Evolutionary conservation across 2,113 vertebrate species (phyloP), one percentile per base, ranked within the genome.

Genomic region (Cynoglossus semilaevis): DNA sequence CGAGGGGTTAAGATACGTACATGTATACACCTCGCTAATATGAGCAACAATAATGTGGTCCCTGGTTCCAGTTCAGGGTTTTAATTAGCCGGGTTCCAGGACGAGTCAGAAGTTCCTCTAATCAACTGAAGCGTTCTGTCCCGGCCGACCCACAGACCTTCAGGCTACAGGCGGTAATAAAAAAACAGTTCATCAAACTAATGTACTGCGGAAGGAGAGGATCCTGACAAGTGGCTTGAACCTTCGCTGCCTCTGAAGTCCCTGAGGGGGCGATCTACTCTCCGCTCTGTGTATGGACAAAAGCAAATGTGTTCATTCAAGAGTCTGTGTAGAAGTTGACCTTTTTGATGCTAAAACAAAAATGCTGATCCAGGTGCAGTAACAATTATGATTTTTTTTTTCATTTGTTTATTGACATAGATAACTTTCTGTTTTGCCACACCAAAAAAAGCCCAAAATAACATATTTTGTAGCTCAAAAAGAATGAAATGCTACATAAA

Each of bases 31-130:
- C 35, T 8, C n/a, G 48, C 51, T 55, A 48, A 48, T 40, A 48
- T 6, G 15, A 58, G 37, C 13, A 16, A 41, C 47, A 50, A 38
- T n/a, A 12, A 51, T 14, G 41, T 60, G 67, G 58, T 40, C 15
- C 15, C 35, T 50, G 19, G 22, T 51, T 63, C 51, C 48, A 37
- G 46, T 44, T n/a, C 9, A 18, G 16, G 43, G 40, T 56, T 67
- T 70, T 65, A 71, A 74, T 72, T 58, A 74, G 29, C 43, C 47
- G 45, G 37, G 17, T 42, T 47, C 22, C 12, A 19, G 17, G 62
- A 48, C 71, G 58, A 76, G 55, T 70, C 69, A 60, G 37, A 36
- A 7, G 41, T 58, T 65, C 41, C 18, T 59, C 51, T 57, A 45
- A 57, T 36, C 41, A 57, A 46, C 8, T 12, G 29, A 36, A 34